Conservation (phyloP, 2,113 vertebrate species). For the Esox niger region DNA sequence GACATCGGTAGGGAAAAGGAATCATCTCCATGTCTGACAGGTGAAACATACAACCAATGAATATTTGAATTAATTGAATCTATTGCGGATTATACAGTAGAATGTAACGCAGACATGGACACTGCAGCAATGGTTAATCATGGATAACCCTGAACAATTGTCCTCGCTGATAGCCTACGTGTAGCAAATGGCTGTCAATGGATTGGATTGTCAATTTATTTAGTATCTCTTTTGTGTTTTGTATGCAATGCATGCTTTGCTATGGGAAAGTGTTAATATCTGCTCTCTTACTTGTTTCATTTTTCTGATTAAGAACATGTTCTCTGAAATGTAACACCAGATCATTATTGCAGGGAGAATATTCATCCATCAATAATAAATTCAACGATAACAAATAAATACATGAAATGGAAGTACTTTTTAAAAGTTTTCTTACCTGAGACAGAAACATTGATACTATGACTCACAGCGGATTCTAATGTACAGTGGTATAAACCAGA, state of each 20-base stretch:
- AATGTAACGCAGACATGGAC: no score
- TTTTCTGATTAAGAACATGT: background rate
- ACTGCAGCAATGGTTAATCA: no score
- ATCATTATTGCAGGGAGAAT: background rate
- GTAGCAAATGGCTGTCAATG: no score
- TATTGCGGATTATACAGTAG: no score
- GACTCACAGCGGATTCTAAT: no score
- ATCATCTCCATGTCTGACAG: background rate
- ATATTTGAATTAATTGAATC: background rate
- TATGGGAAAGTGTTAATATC: background rate
- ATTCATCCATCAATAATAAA: background rate
- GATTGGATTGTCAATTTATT: background rate
- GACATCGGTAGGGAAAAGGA: background rate
- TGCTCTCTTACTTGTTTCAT: slow-evolving; percentile 25
- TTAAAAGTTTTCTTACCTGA: slow-evolving; percentile 58
- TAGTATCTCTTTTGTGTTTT: background rate
- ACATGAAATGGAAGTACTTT: no score
- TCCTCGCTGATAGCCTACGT: no score
- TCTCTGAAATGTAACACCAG: slow-evolving; percentile 13
- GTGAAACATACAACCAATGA: background rate
- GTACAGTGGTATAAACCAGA: no score
- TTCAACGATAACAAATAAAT: background rate
- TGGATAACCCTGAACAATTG: no score
- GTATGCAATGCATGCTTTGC: background rate
- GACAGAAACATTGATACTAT: slow-evolving; percentile 48